Conservation (phyloP, 2,113 vertebrate species). For the human (Homo sapiens) region GRCh38 chr11:46440501-46441000, state of each 20-base stretch:
- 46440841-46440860: not conserved
- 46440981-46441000: not conserved
- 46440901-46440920: not conserved
- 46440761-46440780: slow-evolving; percentile 5
- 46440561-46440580: slow-evolving; percentile 22
- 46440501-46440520: not conserved
- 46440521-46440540: slow-evolving; percentile 39
- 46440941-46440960: not conserved
- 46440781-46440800: slow-evolving; percentile 31
- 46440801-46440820: slow-evolving; percentile 32
- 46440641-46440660: not conserved
- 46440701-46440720: slow-evolving; percentile 28
- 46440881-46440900: slow-evolving; percentile 26
- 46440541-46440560: slow-evolving; percentile 9
- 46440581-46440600: slow-evolving; percentile 9
- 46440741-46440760: slow-evolving; percentile 12
- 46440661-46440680: not conserved
- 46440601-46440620: not conserved
- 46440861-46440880: slow-evolving; percentile 39
- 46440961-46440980: not conserved
- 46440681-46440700: not conserved
- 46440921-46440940: not conserved
- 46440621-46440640: not conserved
- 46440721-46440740: not conserved
- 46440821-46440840: not conserved